Evolutionary conservation across 1,140 invertebrate species (phyloP), one percentile per base, ranked within the genome.

Genomic region (Neodiprion virginianus): DNA sequence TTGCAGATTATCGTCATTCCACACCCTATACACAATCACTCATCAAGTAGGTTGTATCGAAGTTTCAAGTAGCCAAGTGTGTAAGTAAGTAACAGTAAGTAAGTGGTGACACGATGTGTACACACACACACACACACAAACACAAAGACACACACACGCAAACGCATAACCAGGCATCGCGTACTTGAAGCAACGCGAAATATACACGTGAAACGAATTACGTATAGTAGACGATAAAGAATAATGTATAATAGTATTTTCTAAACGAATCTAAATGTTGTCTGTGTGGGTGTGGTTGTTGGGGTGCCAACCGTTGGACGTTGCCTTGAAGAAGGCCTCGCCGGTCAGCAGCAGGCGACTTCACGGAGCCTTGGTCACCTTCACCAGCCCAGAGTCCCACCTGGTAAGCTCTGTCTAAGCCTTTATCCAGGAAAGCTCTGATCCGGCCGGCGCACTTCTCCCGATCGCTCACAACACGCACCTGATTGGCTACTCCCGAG

Each of bases 301-400:
- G 67, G 67, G 67, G 67, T 69, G 67, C 67, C 67, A 69, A 23
- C 21, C 21, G 67, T 23, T 69, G 67, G 67, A 69, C 67, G 67
- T 17, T 69, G 67, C 17, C 17, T 47, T 21, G 17, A 78, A 72
- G 77, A 76, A 77, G 86, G 80, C 83, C 76, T 80, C 84, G 75
- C 79, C 83, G 75, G 79, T 87, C 83, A 85, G 79, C 76, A 77
- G 80, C 73, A 86, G 82, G 82, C 86, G 86, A 83, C 87, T 88
- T 74, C 87, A 88, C 77, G 90, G 91, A 75, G 90, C 92, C 82
- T 91, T 92, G 61, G 89, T 94, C 78, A 93, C 92, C 79, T 94
- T 94, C 89, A 92, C 91, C 79, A 93, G 91, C 73, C 89, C 90
- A 77, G 91, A 93, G 79, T 92, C 93, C 75, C 92, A 91, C 84